Base-by-base conservation (phyloP, 2,888 invertebrate species). In the Tuta absoluta region DNA sequence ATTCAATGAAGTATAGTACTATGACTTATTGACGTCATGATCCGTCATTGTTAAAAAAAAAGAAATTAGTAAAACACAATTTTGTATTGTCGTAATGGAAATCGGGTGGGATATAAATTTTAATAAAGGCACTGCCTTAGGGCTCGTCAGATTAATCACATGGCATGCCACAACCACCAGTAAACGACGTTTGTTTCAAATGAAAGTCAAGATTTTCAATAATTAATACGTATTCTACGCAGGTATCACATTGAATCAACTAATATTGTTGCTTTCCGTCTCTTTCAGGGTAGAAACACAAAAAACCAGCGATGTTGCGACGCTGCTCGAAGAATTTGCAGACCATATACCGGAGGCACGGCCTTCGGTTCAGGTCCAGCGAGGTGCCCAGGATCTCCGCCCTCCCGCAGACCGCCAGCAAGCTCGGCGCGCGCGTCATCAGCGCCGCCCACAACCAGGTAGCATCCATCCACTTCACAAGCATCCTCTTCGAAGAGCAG, bases 251-350 rank as follows among this genome's bases (percentile, higher is more conserved):
- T 51, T 21, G 10, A 21, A 7, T 23, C 12, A 23, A 51, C 10
- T 23, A 23, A 23, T 12, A 51, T 45, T 51, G 19, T 33, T 33
- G 33, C 8, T 17, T 14, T 56, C 1, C 11, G 23, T 5, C 49
- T 49, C 33, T 61, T 61, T 19, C 61, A 61, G 61, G 64, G 56
- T 53, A 64, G 24, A 8, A 41, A 38, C 23, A 37, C 23, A 24
- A 71, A 65, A 59, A 64, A 63, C 19, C 63, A 74, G 88, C 74
- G 66, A 91, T 91, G 91, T 82, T 91, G 74, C 84, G 91, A 73
- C 91, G 91, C 82, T 91, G 91, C 79, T 89, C 91, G 12, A 91
- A 87, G 74, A 87, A 90, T 75, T 74, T 91, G 68, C 90, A 91
- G 74, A 84, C 86, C 62, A 71, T 91, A 71, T 90, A 89, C 82